Evolutionary conservation across 2,888 invertebrate genomes (phyloP), one percentile per base, ranked within the genome.

Genomic region (Plusia festucae): DNA sequence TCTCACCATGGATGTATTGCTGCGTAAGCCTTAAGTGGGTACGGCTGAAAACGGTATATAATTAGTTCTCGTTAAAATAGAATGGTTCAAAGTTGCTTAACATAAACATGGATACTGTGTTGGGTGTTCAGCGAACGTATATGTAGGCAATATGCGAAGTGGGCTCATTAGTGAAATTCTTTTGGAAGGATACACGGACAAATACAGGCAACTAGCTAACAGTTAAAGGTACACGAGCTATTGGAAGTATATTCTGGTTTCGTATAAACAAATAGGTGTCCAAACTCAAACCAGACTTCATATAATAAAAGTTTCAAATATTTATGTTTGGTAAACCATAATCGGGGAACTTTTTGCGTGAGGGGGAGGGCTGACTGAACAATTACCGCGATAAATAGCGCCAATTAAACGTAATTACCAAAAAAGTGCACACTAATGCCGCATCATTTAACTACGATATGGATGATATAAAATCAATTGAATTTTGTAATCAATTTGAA

Each of bases 61-160:
- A 82, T 82, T 79, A 79, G 82, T 82, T 72, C 68, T 71, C 79
- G 80, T 79, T 79, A 79, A 79, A 79, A 79, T 70, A 68, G 68
- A 81, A 79, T 56, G 63, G 63, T 60, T 54, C 56, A 68, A 66
- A 68, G 60, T 70, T 65, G 79, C 68, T 57, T 60, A 44, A 60
- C 66, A 59, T 65, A 63, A 66, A 56, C 60, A 68, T 64, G 65
- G 59, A 51, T 53, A 65, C 60, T 58, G 65, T 65, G 78, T 58
- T 54, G 53, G 56, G 65, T 57, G 68, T 65, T 67, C 49, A 40
- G 27, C 34, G 16, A 8, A 11, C 40, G 62, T 16, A 44, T 32
- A 49, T 20, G 49, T 30, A 27, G 20, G 65, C 60, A 22, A 30
- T 30, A 46, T 44, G 40, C n/a, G 40, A 40, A 40, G 40, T 40